Evolutionary conservation across 1,140 invertebrate species (phyloP).

Genomic region (Agrypnia vestita): DNA sequence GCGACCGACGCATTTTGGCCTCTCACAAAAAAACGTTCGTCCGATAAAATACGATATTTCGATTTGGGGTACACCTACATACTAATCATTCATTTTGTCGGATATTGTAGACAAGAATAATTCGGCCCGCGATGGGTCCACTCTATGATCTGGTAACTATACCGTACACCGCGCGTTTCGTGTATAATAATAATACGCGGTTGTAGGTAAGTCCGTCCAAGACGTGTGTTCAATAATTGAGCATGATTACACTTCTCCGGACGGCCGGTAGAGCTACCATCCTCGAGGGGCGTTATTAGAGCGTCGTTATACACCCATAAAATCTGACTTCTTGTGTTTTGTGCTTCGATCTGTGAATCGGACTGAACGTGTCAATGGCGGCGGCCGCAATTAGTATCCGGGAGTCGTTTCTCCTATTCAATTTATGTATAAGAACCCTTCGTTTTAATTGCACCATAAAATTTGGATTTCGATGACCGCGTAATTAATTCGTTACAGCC

Average conservation of each 20-base stretch:
- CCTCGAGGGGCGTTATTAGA: slow-evolving; percentile 37
- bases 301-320: slow-evolving; percentile 51
- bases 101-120: slow-evolving; percentile 39
- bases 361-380: slow-evolving; percentile 46
- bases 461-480: slow-evolving; percentile 14
- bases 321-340: slow-evolving; percentile 46
- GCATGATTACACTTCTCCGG: slow-evolving; percentile 48
- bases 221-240: slow-evolving; percentile 53
- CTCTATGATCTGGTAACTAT: slow-evolving; percentile 39
- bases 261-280: slow-evolving; percentile 2
- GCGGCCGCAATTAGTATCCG: slow-evolving; percentile 41
- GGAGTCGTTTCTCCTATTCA: slow-evolving; percentile 34
- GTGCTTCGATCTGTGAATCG: slow-evolving; percentile 46
- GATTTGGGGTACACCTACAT: slow-evolving; percentile 48
- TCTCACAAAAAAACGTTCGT: slow-evolving; percentile 40
- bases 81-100: slow-evolving; percentile 47
- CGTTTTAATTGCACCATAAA: slow-evolving; percentile 45
- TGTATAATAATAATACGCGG: slow-evolving; percentile 42
- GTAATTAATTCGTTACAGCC: slow-evolving; percentile 29
- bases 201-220: slow-evolving; percentile 43
- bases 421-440: slow-evolving; percentile 31
- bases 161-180: slow-evolving; percentile 1
- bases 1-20: slow-evolving; percentile 37
- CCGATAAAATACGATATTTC: slow-evolving; percentile 43
- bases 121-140: slow-evolving; percentile 17